Base-by-base conservation (phyloP, 2,888 invertebrate genomes). In the Bellardia bayeri region DNA sequence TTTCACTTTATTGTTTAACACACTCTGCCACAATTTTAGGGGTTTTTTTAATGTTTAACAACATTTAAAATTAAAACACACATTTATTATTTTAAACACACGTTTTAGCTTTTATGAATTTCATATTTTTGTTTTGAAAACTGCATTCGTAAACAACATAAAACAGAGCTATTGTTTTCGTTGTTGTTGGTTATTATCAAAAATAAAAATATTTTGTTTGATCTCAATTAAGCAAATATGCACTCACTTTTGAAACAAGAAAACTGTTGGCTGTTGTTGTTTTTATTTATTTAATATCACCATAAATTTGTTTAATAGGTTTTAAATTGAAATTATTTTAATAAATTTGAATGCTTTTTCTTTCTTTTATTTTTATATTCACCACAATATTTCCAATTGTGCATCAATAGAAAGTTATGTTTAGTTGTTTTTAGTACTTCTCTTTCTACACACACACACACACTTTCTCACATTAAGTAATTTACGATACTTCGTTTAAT, bases 101-200 rank as follows among this genome's bases (percentile, higher is more conserved):
- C n/a, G 9, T 23, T 33, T 13, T 42, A 37, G 13, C 49, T 49
- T 37, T 79, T 63, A 16, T 54, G n/a, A 23, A 69, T 64, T 78
- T 71, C 8, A 54, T 69, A 54, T 9, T 23, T 71, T 72, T 83
- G 71, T 83, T 83, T 83, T 83, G 71, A 40, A 83, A 83, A 72
- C 16, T 72, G 76, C 78, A 79, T 84, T 79, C 76, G 78, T 84
- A 79, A 84, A 78, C 72, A 84, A 79, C 71, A 64, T 23, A 23
- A 3, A 30, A 63, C 51, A 11, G 1, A 37, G 11, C 40, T 40
- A 37, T 45, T 45, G n/a, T 64, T 61, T 16, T 72, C 68, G 66
- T 40, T 45, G 11, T 66, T 45, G n/a, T 66, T 45, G 2, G 11
- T 23, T 6, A 49, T 30, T 11, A 45, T 14, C 2, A 45, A 45